These are phyloP conservation scores for Steatocranus sp. DNA, from an alignment of 2,797 vertebrate genomes.

Conservation along the genomic window DNA sequence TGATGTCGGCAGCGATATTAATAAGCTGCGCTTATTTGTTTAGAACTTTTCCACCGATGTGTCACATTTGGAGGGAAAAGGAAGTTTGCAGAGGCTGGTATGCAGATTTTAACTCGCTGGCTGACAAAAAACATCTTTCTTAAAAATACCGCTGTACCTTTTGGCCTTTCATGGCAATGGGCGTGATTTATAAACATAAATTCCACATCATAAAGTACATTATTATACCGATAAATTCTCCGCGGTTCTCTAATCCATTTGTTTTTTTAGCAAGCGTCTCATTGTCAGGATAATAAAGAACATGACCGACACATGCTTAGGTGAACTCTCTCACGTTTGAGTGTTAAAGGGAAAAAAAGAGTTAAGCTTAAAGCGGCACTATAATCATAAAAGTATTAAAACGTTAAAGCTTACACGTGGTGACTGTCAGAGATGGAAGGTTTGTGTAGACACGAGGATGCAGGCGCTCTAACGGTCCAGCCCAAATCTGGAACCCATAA, in stretches of 20 bases:
- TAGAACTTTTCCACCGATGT: background rate
- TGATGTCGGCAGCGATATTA: slow-evolving; percentile 8
- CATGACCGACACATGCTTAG: background rate
- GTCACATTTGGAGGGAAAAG: background rate
- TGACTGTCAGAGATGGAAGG: slow-evolving; percentile 1
- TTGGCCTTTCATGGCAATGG: background rate
- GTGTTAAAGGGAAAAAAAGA: background rate
- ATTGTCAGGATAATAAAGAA: background rate
- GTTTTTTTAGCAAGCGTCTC: background rate
- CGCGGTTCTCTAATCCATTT: background rate
- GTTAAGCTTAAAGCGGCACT: background rate
- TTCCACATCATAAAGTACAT: background rate
- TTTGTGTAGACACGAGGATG: slow-evolving; percentile 43
- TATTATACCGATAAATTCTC: slow-evolving; percentile 6
- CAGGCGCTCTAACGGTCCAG: slow-evolving; percentile 50
- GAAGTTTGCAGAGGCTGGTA: background rate
- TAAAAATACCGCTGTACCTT: background rate
- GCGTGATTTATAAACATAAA: background rate
- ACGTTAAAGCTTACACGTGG: background rate
- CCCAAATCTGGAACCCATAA: slow-evolving; percentile 90
- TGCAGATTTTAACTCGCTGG: background rate
- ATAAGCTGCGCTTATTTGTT: background rate
- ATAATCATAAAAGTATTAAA: background rate
- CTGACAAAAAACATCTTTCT: background rate
- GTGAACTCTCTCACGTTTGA: background rate